Percentiles rank a stretch among this genome's conserved stretches.
Evolutionary conservation across 2,113 vertebrate species (phyloP).

Genomic region (Melospiza melodia): DNA sequence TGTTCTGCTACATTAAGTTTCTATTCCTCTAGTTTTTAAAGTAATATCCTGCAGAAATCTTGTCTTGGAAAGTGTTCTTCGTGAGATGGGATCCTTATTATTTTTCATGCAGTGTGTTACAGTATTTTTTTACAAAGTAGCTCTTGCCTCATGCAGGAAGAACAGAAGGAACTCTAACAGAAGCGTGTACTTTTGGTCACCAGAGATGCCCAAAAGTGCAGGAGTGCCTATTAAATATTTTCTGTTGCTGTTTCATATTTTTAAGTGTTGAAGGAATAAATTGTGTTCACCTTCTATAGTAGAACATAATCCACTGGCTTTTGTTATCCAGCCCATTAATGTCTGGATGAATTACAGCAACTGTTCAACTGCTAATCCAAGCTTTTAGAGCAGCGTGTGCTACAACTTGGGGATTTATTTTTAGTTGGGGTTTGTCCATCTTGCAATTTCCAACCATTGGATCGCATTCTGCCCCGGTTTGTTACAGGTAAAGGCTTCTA

Average conservation of each 20-base stretch:
- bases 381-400: not conserved
- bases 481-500: not conserved
- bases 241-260: not conserved
- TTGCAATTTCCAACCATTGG: not conserved
- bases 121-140: not conserved
- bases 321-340: not conserved
- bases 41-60: not conserved
- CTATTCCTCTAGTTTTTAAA: not conserved
- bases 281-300: not conserved
- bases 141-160: not conserved
- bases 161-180: not conserved
- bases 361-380: not conserved
- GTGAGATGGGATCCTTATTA: not conserved
- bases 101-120: not conserved
- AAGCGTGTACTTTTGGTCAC: not conserved
- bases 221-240: not conserved
- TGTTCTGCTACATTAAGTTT: not conserved
- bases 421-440: not conserved
- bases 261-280: not conserved
- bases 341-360: not conserved
- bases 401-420: not conserved
- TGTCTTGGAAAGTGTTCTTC: not conserved
- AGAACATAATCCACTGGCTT: not conserved
- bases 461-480: not conserved
- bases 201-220: not conserved